phyloP scores from a whole-genome alignment of 2,113 vertebrate genomes.

The Coregonus clupeaformis region DNA sequence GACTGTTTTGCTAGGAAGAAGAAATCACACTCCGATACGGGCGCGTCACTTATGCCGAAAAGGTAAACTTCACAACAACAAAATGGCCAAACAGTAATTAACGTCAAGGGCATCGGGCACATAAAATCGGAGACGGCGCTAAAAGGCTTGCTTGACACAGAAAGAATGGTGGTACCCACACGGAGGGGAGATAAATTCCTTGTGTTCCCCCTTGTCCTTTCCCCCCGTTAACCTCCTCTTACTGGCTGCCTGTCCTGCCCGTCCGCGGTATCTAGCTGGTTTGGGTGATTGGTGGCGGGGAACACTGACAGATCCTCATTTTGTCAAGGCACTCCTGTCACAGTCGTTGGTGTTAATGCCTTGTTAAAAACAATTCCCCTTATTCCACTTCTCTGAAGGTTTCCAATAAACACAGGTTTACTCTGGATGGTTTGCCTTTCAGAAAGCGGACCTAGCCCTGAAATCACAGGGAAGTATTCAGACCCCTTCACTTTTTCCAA shows the following conservation, averaged over 20 bases:
- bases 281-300: constrained; percentile 43
- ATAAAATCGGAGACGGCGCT: constrained; percentile 35
- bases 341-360: constrained; percentile 36
- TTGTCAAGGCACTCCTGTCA: constrained; percentile 46
- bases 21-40: constrained; percentile 12
- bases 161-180: constrained; percentile 20
- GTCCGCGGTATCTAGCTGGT: constrained; percentile 41
- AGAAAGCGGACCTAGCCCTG: constrained; percentile 22
- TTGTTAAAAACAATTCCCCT: constrained; percentile 46
- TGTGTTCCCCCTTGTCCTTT: constrained; percentile 21
- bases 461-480: constrained; percentile 1
- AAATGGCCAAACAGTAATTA: constrained; percentile 32
- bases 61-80: constrained; percentile 6
- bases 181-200: constrained; percentile 42
- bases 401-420: constrained; percentile 47
- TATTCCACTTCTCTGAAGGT: constrained; percentile 41
- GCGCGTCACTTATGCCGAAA: not conserved
- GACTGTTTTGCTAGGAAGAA: constrained; percentile 29
- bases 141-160: constrained; percentile 35
- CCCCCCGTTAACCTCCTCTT: constrained; percentile 27
- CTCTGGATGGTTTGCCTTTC: constrained; percentile 8
- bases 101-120: constrained; percentile 34
- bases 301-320: constrained; percentile 45
- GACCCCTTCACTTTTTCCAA: too few species aligned
- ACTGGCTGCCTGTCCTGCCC: constrained; percentile 37